Conservation (phyloP, 1,140 invertebrate species). For the Drosophila teissieri region DNA sequence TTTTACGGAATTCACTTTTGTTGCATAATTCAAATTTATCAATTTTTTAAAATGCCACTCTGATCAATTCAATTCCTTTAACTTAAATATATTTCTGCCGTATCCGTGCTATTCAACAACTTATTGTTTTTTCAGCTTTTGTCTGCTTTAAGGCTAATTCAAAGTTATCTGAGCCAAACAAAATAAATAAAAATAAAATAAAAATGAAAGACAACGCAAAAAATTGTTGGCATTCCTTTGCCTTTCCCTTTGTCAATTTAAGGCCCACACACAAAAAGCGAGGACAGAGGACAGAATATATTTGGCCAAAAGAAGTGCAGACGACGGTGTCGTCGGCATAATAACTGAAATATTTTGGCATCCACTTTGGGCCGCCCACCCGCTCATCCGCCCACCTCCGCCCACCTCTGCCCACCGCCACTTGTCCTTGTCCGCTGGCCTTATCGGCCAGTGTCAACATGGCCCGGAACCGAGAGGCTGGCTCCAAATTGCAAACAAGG, state of each 20-base stretch:
- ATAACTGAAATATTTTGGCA: slow-evolving; percentile 81
- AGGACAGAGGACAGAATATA: slow-evolving; percentile 28
- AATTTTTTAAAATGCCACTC: too few species aligned
- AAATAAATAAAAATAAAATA: background rate
- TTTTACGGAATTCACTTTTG: background rate
- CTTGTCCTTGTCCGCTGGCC: slow-evolving; percentile 42
- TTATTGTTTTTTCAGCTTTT: slow-evolving; percentile 3
- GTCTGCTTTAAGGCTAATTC: slow-evolving; percentile 42
- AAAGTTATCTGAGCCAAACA: slow-evolving; percentile 21
- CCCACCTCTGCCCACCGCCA: background rate
- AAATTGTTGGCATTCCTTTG: slow-evolving; percentile 45
- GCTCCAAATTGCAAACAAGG: slow-evolving; percentile 79
- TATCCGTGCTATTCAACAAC: slow-evolving; percentile 8
- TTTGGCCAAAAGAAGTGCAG: slow-evolving; percentile 22
- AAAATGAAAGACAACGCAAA: slow-evolving; percentile 6
- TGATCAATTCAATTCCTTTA: too few species aligned
- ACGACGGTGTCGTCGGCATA: slow-evolving; percentile 61
- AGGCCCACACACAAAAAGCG: slow-evolving; percentile 12
- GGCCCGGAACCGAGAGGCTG: slow-evolving; percentile 31
- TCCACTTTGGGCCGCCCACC: slow-evolving; percentile 33
- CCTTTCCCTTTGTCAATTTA: slow-evolving; percentile 42
- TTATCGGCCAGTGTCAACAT: slow-evolving; percentile 74
- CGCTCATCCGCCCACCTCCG: background rate
- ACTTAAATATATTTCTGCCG: too few species aligned
- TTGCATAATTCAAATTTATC: background rate